These are phyloP conservation scores for Artibeus jamaicensis DNA, from an alignment of 2,797 vertebrate species.

Conservation along the genomic window DNA sequence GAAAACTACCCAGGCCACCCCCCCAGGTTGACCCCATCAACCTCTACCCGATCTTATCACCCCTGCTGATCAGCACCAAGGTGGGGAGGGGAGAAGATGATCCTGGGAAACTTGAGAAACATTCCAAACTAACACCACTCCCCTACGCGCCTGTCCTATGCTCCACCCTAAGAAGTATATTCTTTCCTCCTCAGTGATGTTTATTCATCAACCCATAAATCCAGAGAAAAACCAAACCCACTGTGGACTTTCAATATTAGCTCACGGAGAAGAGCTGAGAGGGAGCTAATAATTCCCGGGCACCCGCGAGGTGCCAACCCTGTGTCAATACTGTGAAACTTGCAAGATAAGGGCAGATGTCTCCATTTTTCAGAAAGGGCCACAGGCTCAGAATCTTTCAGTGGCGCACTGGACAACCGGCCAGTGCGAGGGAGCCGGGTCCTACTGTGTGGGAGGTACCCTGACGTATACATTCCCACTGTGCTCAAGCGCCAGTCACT, in stretches of 20 bases:
- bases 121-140: neutral
- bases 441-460: neutral
- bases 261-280: neutral
- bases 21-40: neutral
- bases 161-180: neutral
- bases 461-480: rapidly evolving
- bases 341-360: neutral
- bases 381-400: neutral
- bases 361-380: neutral
- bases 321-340: neutral
- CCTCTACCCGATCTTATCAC: neutral
- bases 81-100: neutral
- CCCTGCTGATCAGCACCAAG: neutral
- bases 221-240: neutral
- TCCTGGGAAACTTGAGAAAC: neutral
- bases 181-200: neutral
- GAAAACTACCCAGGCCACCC: neutral
- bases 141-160: neutral
- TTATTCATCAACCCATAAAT: neutral
- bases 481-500: neutral
- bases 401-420: rapidly evolving
- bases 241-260: neutral
- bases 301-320: neutral
- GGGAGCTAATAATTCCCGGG: neutral
- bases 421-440: too few relatives aligned